These are phyloP conservation scores for Cordilura impudica DNA, from an alignment of 2,888 invertebrate genomes.

Conservation along the genomic window DNA sequence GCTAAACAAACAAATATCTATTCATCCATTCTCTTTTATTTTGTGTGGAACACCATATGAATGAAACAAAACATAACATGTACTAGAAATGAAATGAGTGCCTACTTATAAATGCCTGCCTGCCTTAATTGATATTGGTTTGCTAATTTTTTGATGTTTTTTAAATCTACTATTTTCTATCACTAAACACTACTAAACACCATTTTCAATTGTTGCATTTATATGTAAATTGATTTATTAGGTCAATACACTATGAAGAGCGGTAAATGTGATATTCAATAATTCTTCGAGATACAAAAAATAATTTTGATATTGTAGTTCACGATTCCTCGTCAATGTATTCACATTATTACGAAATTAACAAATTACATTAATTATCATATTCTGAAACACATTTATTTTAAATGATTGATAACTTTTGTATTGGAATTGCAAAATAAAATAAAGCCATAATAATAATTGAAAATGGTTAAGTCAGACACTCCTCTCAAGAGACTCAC, in stretches of 20 bases:
- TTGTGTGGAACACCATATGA: conserved; percentile 58
- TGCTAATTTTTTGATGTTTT: conserved; percentile 65
- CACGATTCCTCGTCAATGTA: too few relatives aligned
- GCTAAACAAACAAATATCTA: conserved; percentile 58
- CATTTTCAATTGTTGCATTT: not conserved
- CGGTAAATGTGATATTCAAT: too few relatives aligned
- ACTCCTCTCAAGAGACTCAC: not conserved
- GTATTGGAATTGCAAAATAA: too few relatives aligned
- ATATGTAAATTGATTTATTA: too few relatives aligned
- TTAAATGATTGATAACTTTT: too few relatives aligned
- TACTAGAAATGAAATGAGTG: conserved; percentile 66
- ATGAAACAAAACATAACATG: conserved; percentile 47
- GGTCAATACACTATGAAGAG: too few relatives aligned
- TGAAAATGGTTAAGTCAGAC: not conserved
- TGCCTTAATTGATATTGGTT: conserved; percentile 67
- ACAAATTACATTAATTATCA: too few relatives aligned
- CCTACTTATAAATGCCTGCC: conserved; percentile 68
- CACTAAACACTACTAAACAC: conserved; percentile 17
- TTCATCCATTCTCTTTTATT: conserved; percentile 51
- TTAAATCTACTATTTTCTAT: conserved; percentile 53
- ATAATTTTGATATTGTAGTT: too few relatives aligned
- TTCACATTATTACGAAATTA: too few relatives aligned
- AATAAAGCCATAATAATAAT: too few relatives aligned
- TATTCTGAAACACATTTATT: too few relatives aligned
- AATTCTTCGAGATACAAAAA: too few relatives aligned